Evolutionary conservation across 2,113 vertebrate species (phyloP), one percentile per base, ranked within the genome.

Genomic region (Channa argus): DNA sequence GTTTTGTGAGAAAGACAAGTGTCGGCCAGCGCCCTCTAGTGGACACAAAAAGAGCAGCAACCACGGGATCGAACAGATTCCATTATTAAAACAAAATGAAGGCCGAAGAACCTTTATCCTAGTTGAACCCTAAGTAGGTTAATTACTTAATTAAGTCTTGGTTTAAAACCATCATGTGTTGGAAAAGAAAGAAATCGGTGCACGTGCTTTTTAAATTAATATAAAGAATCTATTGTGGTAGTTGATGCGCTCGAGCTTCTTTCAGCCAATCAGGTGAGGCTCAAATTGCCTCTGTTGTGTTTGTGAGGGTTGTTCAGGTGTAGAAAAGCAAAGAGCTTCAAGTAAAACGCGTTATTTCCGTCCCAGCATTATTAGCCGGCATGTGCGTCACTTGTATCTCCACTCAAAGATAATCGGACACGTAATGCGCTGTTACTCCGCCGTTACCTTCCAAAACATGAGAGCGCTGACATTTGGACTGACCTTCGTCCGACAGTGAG

Each of bases 401-500:
- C 24, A 24, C 24, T 24, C 24, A 24, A 24, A 24, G 24, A 24
- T 24, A 24, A 24, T 24, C 24, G 24, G 24, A 24, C 24, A 43
- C 13, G 1, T 9, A 12, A 74, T 64, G 71, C 60, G 50, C 3
- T 6, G 24, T 36, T 0, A 1, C 9, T 36, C 60, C 3, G n/a
- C 5, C 33, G 1, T 52, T 14, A 6, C 1, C 46, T 24, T 24
- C 5, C 43, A 13, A 15, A 65, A 41, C 38, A 89, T 83, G 78
- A 63, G n/a, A 2, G 54, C 84, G 67, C 59, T 94, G 0, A 85
- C 77, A 1, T 86, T 91, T 41, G 91, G 73, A 1, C 59, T 94
- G 14, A 95, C 93, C 2, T 58, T 95, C 36, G 90, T 94, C 14
- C 90, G 93, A 82, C 94, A 95, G 93, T 95, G 93, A 93, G 94